phyloP scores from a whole-genome alignment of 1,140 invertebrate species.

The Drosophila setifemur region DNA sequence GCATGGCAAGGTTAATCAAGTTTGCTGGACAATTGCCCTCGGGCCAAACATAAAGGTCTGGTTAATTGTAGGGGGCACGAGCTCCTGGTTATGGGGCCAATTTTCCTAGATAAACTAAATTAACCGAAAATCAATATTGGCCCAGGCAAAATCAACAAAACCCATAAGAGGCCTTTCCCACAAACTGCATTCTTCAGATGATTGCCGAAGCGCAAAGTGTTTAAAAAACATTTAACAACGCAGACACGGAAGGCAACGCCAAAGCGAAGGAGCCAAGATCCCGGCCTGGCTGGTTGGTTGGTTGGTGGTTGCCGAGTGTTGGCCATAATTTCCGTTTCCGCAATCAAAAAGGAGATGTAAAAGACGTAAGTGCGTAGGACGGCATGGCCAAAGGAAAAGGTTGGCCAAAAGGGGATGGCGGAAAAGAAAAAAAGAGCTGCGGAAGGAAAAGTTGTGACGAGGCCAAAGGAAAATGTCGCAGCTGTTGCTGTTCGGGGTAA shows the following conservation, averaged over 20 bases:
- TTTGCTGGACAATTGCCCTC: conserved; percentile 29
- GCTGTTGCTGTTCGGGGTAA: conserved; percentile 16
- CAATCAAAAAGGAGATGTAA: conserved; percentile 51
- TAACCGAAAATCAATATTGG: conserved; percentile 68
- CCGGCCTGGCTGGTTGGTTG: not conserved
- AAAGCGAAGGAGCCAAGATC: not conserved
- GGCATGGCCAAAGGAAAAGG: no score
- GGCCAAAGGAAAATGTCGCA: conserved; percentile 11
- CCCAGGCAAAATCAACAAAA: conserved; percentile 52
- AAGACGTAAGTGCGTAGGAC: conserved; percentile 20
- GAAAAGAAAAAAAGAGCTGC: not conserved
- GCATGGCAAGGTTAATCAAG: conserved; percentile 23
- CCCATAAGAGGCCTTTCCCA: conserved; percentile 12
- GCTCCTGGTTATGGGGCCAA: conserved; percentile 29
- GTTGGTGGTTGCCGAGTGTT: conserved; percentile 10
- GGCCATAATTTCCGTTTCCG: conserved; percentile 64
- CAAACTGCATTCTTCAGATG: conserved; percentile 45
- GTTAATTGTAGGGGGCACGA: conserved; percentile 21
- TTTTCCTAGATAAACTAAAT: conserved; percentile 40
- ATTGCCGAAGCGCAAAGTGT: conserved; percentile 22
- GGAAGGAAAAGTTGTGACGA: not conserved
- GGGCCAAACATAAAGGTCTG: conserved; percentile 13
- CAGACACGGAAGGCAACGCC: not conserved
- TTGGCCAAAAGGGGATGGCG: no score
- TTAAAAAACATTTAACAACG: conserved; percentile 34